Percentiles rank a stretch among this genome's conserved stretches.
phyloP scores from a whole-genome alignment of 2,888 invertebrate species.

The Lampropteryx suffumata region DNA sequence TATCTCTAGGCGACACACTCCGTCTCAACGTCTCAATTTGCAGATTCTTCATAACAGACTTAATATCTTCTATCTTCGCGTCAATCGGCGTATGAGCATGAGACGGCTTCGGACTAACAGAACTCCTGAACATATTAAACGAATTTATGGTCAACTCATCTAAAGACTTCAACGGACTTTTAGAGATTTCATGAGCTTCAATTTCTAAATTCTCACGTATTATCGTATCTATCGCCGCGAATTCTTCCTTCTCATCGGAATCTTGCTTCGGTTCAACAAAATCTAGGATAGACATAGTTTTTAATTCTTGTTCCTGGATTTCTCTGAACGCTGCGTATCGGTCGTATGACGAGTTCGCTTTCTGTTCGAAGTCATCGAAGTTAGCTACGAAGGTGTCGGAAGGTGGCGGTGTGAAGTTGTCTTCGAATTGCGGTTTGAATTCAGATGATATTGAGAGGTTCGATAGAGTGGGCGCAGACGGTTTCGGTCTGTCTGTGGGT shows the following conservation, averaged over 20 bases:
- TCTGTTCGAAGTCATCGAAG: constrained; percentile 84
- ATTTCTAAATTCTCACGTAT: constrained; percentile 55
- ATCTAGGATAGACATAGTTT: constrained; percentile 68
- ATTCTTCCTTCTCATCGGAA: constrained; percentile 65
- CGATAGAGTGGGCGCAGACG: constrained; percentile 35
- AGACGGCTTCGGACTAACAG: constrained; percentile 72
- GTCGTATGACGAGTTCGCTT: constrained; percentile 85
- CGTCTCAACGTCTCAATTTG: constrained; percentile 64
- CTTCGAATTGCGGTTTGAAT: constrained; percentile 85
- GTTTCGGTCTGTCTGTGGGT: constrained; percentile 35
- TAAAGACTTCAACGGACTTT: constrained; percentile 67
- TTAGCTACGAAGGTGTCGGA: constrained; percentile 85
- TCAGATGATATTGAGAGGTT: constrained; percentile 40
- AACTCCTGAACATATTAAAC: constrained; percentile 70
- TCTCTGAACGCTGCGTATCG: constrained; percentile 95
- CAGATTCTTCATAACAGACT: constrained; percentile 73
- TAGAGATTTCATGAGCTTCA: constrained; percentile 54
- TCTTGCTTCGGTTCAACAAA: constrained; percentile 62
- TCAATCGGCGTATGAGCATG: constrained; percentile 53
- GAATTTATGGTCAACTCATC: constrained; percentile 71
- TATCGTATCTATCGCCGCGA: constrained; percentile 59
- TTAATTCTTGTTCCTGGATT: constrained; percentile 89
- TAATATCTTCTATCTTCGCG: constrained; percentile 75
- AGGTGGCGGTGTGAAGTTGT: constrained; percentile 80
- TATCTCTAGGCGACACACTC: constrained; percentile 76